These are phyloP conservation scores for Pseudococcus jackbeardsleyi DNA, from an alignment of 2,888 invertebrate species.

Conservation along the genomic window DNA sequence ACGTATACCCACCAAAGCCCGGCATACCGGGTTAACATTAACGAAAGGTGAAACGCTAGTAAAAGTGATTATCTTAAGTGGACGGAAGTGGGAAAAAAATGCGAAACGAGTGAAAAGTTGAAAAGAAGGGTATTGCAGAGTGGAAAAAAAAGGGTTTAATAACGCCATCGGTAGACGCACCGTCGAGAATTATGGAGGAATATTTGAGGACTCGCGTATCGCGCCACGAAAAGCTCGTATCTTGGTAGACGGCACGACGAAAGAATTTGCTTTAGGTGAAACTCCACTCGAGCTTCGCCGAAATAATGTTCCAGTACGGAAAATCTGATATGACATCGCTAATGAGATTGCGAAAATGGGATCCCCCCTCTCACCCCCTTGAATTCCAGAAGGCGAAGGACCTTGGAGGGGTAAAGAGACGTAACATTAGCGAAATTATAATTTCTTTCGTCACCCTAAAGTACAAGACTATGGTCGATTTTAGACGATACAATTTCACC, in stretches of 20 bases:
- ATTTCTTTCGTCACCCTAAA: conserved; percentile 18
- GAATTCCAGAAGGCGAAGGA: background rate
- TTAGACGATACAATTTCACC: conserved; percentile 17
- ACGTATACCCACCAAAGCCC: background rate
- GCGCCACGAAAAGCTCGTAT: background rate
- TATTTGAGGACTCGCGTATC: background rate
- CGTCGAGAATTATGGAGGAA: conserved; percentile 6
- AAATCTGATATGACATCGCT: conserved; percentile 55
- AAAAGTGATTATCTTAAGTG: conserved; percentile 56
- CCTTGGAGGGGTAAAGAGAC: background rate
- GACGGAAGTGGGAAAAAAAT: conserved; percentile 39
- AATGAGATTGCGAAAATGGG: conserved; percentile 50
- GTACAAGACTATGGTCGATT: background rate
- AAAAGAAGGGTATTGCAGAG: background rate
- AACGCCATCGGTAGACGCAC: background rate
- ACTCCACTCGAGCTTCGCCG: background rate
- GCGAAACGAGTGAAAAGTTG: conserved; percentile 44
- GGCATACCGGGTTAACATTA: background rate
- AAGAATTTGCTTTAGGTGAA: conserved; percentile 43
- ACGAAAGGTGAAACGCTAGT: conserved; percentile 43
- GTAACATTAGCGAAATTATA: conserved; percentile 53
- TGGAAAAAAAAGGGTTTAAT: conserved; percentile 28
- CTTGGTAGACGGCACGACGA: conserved; percentile 9
- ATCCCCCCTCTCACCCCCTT: background rate
- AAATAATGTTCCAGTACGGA: background rate